Base-by-base conservation (phyloP, 1,140 invertebrate genomes). In the Drosophila kanapiae region DNA sequence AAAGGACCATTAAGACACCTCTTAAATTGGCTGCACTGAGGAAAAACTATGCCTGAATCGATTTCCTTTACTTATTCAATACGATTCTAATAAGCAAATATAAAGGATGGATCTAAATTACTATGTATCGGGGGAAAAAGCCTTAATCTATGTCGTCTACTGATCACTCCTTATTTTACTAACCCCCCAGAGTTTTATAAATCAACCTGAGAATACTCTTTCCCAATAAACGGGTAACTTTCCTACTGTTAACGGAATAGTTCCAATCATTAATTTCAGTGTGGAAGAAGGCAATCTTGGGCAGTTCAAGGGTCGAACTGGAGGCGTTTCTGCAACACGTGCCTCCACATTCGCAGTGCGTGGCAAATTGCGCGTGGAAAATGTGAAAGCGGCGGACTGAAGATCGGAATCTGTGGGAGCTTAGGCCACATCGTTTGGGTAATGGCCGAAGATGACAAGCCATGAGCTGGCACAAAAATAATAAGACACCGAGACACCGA, bases 361-460 rank as follows among this genome's bases (percentile, higher is more conserved):
- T 81, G 43, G 53, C 72, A 61, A 77, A 81, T 81, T 85, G 68
- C 63, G 62, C 42, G 60, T 75, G 75, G 72, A 47, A 70, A 75
- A 78, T 53, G 83, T 80, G 83, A 87, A 87, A 87, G 84, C 87
- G 80, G 61, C 75, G 45, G 59, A 49, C 53, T 42, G 45, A 27
- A 78, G 67, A 78, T 77, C 75, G 65, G 53, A 71, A 70, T 61
- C 65, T 68, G 49, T 54, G 54, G 58, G 18, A 69, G 57, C 84
- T 80, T 78, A 76, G 57, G 58, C 53, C 47, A 33, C 65, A 88
- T 83, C 67, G 63, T 84, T 88, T 80, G 58, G 80, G 64, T 86
- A 86, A 86, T 88, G 84, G 84, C 63, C 56, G 27, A 59, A 85
- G 82, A 84, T 74, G 76, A 81, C 77, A 60, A 57, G 37, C 53